phyloP scores from a whole-genome alignment of 2,888 invertebrate species.

The Synanthedon formicaeformis region DNA sequence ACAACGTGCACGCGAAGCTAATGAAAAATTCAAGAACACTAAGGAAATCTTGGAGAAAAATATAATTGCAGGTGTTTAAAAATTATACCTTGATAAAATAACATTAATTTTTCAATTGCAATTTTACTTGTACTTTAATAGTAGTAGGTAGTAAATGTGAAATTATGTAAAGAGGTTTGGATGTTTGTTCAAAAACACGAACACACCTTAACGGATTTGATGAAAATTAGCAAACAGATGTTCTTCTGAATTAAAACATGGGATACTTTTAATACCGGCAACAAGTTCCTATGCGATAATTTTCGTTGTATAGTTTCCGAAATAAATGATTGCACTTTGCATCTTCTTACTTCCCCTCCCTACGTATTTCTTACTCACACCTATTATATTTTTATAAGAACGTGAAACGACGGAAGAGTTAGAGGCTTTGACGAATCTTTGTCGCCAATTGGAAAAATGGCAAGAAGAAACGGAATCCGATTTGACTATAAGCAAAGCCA shows the following conservation, averaged over 20 bases:
- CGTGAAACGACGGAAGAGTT: slow-evolving; percentile 68
- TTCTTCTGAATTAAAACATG: too few relatives aligned
- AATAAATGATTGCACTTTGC: not conserved
- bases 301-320: not conserved
- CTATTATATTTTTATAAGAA: slow-evolving; percentile 34
- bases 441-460: slow-evolving; percentile 72
- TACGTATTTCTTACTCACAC: not conserved
- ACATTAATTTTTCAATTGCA: too few relatives aligned
- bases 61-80: slow-evolving; percentile 40
- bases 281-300: too few relatives aligned
- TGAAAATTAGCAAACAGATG: too few relatives aligned
- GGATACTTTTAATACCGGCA: too few relatives aligned
- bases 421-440: slow-evolving; percentile 67
- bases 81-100: too few relatives aligned
- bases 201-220: too few relatives aligned
- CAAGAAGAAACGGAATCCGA: slow-evolving; percentile 74
- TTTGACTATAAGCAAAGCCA: slow-evolving; percentile 72
- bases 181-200: too few relatives aligned
- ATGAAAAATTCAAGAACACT: slow-evolving; percentile 52
- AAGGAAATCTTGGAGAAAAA: slow-evolving; percentile 56
- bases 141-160: too few relatives aligned
- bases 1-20: slow-evolving; percentile 47
- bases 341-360: not conserved
- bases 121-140: too few relatives aligned
- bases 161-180: too few relatives aligned